Percentiles rank a stretch among this genome's conserved stretches.
Evolutionary conservation across 2,113 vertebrate genomes (phyloP).

Genomic region (Rhea pennata): DNA sequence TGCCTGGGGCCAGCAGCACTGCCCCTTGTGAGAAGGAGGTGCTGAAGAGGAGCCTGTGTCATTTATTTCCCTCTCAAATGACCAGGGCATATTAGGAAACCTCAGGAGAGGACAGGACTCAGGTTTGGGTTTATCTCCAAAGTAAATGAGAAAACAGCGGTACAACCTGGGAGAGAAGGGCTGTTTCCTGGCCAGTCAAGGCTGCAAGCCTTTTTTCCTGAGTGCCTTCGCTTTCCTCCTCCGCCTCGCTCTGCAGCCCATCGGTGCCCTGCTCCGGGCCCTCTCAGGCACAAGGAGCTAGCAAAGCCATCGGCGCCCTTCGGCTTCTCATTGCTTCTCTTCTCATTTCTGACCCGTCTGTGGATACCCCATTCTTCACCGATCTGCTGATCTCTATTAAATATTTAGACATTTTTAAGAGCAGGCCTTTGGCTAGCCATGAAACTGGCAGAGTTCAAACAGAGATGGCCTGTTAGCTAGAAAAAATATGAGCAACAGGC

Average conservation of each 20-base stretch:
- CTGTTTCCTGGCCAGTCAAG: background rate
- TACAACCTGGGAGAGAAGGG: fast-evolving
- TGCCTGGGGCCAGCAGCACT: too few species aligned
- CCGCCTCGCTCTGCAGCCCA: background rate
- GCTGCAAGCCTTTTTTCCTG: background rate
- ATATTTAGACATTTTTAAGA: constrained; percentile 13
- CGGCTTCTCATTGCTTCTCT: background rate
- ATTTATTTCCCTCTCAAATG: background rate
- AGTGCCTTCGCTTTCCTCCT: background rate
- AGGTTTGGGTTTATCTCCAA: background rate
- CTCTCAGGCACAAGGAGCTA: fast-evolving
- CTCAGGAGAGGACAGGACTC: background rate
- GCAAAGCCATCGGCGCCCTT: background rate
- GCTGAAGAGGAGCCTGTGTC: background rate
- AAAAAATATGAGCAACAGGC: background rate
- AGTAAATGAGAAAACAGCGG: background rate
- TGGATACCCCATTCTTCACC: background rate
- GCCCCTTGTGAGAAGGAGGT: background rate
- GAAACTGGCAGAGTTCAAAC: background rate
- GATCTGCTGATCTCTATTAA: background rate
- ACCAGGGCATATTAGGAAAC: background rate
- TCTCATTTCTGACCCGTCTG: background rate
- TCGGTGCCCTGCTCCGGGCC: background rate
- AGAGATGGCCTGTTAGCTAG: background rate
- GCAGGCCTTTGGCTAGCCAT: background rate